Conservation (phyloP, 2,113 vertebrate species). For the Scomber japonicus region DNA sequence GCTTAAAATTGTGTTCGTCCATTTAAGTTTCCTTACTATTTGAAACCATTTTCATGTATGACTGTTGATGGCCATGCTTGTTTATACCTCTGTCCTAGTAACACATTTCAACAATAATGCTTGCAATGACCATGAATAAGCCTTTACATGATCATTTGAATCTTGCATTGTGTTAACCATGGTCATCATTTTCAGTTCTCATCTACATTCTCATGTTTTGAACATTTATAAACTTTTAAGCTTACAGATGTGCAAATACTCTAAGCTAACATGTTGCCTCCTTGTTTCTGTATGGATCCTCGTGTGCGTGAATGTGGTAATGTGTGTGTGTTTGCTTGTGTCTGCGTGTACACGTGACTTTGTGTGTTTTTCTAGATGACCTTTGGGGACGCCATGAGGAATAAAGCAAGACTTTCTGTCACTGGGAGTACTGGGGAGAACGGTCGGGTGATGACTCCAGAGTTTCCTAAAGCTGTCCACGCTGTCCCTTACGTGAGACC, state of each 20-base stretch:
- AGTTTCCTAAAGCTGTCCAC: conserved; percentile 99
- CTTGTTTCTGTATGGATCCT: conserved; percentile 71
- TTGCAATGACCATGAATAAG: conserved; percentile 78
- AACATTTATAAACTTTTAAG: conserved; percentile 72
- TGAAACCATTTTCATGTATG: conserved; percentile 82
- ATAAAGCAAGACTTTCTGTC: conserved; percentile 97
- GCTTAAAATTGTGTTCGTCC: conserved; percentile 74
- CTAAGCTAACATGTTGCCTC: conserved; percentile 63
- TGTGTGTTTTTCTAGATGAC: conserved; percentile 90
- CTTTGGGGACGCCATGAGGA: conserved; percentile 96
- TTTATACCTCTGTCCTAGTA: conserved; percentile 77
- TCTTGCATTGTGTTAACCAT: conserved; percentile 63
- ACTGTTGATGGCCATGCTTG: conserved; percentile 84
- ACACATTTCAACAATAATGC: conserved; percentile 74
- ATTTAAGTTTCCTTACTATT: conserved; percentile 81
- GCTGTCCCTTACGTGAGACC: conserved; percentile 96
- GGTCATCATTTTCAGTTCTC: conserved; percentile 70
- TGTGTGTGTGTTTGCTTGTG: conserved; percentile 55
- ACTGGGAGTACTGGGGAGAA: conserved; percentile 99
- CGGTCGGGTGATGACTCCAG: conserved; percentile 97
- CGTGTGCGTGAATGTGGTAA: conserved; percentile 61
- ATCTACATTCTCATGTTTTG: conserved; percentile 77
- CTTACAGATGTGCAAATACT: conserved; percentile 24
- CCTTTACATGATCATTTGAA: conserved; percentile 71
- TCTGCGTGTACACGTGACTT: conserved; percentile 56